Percentiles rank a stretch among this genome's conserved stretches.
Conservation (phyloP, 2,888 invertebrate species). For the Zonitis immaculata region DNA sequence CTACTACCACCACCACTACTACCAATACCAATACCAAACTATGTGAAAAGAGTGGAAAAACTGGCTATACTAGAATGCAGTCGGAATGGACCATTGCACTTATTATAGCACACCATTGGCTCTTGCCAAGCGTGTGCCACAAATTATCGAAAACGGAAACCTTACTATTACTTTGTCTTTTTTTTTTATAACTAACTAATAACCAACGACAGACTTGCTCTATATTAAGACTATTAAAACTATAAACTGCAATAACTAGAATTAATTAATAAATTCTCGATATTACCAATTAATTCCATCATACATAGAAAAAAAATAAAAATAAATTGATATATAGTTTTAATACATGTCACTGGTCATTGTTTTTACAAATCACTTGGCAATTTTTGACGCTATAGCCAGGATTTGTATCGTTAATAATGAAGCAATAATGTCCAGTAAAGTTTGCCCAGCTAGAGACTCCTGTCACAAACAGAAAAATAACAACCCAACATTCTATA, state of each 20-base stretch:
- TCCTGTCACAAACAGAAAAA: conserved; percentile 17
- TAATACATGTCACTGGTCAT: conserved; percentile 12
- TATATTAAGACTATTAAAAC: too few species aligned
- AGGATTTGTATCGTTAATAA: conserved; percentile 11
- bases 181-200: conserved; percentile 26
- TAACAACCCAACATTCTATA: not conserved
- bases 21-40: conserved; percentile 23
- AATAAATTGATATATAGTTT: not conserved
- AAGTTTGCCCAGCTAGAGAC: conserved; percentile 8
- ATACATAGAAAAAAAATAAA: too few species aligned
- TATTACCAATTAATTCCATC: too few species aligned
- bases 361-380: conserved; percentile 23
- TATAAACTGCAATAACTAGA: too few species aligned
- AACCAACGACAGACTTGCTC: too few species aligned
- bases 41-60: conserved; percentile 35
- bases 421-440: too few species aligned
- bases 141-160: conserved; percentile 24
- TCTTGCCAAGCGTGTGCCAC: conserved; percentile 26
- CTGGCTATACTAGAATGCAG: conserved; percentile 37
- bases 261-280: too few species aligned
- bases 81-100: conserved; percentile 46
- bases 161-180: conserved; percentile 27
- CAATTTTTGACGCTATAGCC: conserved; percentile 20
- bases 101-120: conserved; percentile 47
- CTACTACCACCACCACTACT: not conserved